Evolutionary conservation across 2,113 vertebrate genomes (phyloP).

Genomic region (Hiodon tergisus): DNA sequence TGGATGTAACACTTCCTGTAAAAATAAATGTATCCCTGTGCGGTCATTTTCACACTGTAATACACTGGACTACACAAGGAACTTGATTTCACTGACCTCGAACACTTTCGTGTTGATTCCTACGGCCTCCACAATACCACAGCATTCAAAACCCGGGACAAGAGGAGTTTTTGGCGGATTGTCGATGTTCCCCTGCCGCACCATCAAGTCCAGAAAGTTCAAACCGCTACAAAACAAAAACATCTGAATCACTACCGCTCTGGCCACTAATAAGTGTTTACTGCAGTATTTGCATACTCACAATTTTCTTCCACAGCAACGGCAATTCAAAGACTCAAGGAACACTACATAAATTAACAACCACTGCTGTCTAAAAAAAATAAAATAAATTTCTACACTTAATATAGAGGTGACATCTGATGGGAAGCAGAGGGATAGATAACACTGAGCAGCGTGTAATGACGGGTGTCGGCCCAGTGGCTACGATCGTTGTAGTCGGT

Average conservation of each 20-base stretch:
- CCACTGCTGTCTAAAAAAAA: no score
- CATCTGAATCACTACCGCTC: neutral
- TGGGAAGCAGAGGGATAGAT: no score
- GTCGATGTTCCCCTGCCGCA: conserved; percentile 93
- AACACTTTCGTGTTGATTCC: conserved; percentile 84
- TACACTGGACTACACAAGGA: neutral
- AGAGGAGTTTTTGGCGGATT: conserved; percentile 91
- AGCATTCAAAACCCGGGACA: conserved; percentile 93
- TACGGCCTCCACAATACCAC: conserved; percentile 88
- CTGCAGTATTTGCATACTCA: neutral
- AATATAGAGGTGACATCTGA: no score
- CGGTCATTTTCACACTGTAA: neutral
- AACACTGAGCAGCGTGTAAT: neutral
- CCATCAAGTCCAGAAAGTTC: conserved; percentile 97
- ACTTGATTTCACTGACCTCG: conserved; percentile 69
- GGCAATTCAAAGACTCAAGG: no score
- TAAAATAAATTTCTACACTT: no score
- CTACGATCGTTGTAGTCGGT: neutral
- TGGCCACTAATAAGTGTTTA: neutral
- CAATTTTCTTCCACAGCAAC: neutral
- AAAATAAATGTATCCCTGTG: neutral
- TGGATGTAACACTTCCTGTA: neutral
- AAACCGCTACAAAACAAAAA: conserved; percentile 72
- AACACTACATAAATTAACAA: no score
- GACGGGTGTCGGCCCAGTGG: neutral